Conservation (phyloP, 2,113 vertebrate species). For the Corythaeola cristata region DNA sequence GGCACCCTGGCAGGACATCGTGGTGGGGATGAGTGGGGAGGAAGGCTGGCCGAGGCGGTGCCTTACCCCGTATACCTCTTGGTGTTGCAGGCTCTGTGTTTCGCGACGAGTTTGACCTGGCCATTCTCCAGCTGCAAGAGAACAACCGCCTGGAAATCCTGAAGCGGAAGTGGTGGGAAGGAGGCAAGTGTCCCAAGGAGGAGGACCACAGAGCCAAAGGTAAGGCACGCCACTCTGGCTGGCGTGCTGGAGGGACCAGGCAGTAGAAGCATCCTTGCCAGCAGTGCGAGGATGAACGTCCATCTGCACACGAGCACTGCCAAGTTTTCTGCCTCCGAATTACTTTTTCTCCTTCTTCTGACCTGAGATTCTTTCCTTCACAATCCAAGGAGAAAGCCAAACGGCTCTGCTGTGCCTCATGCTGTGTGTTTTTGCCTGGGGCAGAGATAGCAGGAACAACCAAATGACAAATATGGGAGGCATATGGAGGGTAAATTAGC, state of each 20-base stretch:
- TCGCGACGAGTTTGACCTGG: slow-evolving; percentile 95
- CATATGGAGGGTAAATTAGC: slow-evolving; percentile 69
- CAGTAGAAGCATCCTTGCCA: background rate
- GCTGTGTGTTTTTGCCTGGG: slow-evolving; percentile 68
- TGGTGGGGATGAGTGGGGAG: background rate
- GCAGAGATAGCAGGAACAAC: slow-evolving; percentile 44
- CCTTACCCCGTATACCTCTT: background rate
- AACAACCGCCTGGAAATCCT: slow-evolving; percentile 96
- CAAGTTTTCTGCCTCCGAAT: background rate
- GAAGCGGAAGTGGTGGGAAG: slow-evolving; percentile 98
- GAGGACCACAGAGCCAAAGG: slow-evolving; percentile 98
- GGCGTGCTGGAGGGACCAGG: background rate
- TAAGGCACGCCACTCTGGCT: background rate
- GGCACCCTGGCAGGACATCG: background rate
- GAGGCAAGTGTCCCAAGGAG: slow-evolving; percentile 96
- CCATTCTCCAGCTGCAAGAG: slow-evolving; percentile 96
- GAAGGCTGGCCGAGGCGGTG: background rate
- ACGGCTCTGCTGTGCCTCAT: slow-evolving; percentile 17
- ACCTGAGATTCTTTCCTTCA: slow-evolving; percentile 4
- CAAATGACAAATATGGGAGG: slow-evolving; percentile 69
- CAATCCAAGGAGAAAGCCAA: slow-evolving; percentile 50
- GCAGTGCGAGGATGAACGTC: background rate
- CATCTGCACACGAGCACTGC: background rate
- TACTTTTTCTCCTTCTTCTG: background rate
- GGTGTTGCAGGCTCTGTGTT: slow-evolving; percentile 87